Conservation (phyloP, 2,113 vertebrate species). For the Vombatus ursinus region DNA sequence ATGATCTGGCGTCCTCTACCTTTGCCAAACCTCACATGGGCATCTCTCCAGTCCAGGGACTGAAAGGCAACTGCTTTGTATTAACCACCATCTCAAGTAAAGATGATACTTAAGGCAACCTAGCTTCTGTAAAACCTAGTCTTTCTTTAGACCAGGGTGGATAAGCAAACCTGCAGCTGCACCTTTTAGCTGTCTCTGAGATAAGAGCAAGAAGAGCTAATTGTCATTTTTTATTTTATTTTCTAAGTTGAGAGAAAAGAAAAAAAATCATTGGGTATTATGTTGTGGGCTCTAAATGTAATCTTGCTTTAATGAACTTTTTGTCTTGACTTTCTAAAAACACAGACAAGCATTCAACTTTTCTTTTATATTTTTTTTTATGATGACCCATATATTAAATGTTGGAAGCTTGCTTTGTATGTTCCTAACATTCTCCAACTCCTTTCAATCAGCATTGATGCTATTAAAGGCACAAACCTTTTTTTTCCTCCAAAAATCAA, state of each 20-base stretch:
- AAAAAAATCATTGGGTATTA: not conserved
- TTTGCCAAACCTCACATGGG: conserved; percentile 2
- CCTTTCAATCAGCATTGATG: conserved; percentile 58
- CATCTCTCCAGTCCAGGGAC: not conserved
- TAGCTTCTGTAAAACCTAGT: conserved; percentile 60
- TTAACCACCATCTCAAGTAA: conserved; percentile 39
- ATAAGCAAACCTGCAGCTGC: conserved; percentile 57
- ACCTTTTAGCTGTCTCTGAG: conserved; percentile 50
- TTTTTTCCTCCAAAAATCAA: conserved; percentile 69
- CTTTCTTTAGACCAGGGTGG: conserved; percentile 52
- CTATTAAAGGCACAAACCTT: conserved; percentile 66
- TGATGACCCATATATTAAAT: conserved; percentile 49
- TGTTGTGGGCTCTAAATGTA: conserved; percentile 65
- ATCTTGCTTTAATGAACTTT: conserved; percentile 67
- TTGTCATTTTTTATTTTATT: conserved; percentile 73
- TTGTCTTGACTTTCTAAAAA: conserved; percentile 69
- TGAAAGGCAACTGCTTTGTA: conserved; percentile 35
- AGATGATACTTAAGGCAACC: conserved; percentile 47
- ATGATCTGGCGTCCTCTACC: not conserved
- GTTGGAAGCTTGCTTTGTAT: conserved; percentile 62
- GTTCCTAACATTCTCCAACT: conserved; percentile 21
- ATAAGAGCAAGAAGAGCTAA: conserved; percentile 58
- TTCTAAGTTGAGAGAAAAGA: conserved; percentile 37
- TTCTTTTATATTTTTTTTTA: conserved; percentile 54
- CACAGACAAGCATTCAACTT: conserved; percentile 57